Percentiles rank a stretch among this genome's conserved stretches.
phyloP scores from a whole-genome alignment of 2,797 vertebrate genomes.

The Nothura maculosa region DNA sequence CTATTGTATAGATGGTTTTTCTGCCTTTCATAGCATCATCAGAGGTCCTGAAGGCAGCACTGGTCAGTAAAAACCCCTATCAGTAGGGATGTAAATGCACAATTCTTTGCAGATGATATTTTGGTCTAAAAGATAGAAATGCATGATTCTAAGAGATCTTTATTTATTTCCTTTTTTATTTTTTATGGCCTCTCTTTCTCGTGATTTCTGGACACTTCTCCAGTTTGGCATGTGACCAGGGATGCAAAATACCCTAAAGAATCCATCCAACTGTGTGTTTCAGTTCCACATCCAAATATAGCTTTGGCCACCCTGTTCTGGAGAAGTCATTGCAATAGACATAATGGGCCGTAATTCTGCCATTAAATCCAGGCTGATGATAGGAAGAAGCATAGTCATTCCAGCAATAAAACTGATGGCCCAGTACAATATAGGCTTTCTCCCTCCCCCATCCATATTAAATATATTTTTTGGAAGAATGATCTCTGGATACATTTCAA shows the following conservation, averaged over 20 bases:
- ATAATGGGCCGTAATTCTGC: slow-evolving; percentile 49
- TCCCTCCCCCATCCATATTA: slow-evolving; percentile 27
- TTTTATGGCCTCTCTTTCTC: background rate
- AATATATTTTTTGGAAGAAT: slow-evolving; percentile 46
- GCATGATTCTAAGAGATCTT: background rate
- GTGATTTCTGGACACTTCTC: slow-evolving; percentile 10
- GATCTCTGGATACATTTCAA: slow-evolving; percentile 34
- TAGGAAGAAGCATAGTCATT: slow-evolving; percentile 50
- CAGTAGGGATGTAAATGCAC: background rate
- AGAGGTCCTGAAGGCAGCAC: background rate
- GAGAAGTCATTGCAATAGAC: slow-evolving; percentile 33
- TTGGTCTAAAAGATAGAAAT: background rate
- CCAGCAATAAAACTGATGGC: slow-evolving; percentile 61
- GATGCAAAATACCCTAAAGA: slow-evolving; percentile 29
- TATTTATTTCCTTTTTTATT: background rate
- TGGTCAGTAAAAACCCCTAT: background rate
- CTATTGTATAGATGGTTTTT: background rate
- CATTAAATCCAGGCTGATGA: slow-evolving; percentile 33
- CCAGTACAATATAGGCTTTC: slow-evolving; percentile 34
- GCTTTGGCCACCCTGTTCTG: background rate
- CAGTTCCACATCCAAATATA: background rate
- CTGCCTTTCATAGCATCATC: background rate
- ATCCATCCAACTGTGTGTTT: background rate
- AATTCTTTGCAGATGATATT: background rate
- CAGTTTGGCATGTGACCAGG: background rate